A percentile compares a stretch with the other conserved stretches of the same genome.
Conservation (phyloP, 2,888 invertebrate genomes). For the Eilema depressum region DNA sequence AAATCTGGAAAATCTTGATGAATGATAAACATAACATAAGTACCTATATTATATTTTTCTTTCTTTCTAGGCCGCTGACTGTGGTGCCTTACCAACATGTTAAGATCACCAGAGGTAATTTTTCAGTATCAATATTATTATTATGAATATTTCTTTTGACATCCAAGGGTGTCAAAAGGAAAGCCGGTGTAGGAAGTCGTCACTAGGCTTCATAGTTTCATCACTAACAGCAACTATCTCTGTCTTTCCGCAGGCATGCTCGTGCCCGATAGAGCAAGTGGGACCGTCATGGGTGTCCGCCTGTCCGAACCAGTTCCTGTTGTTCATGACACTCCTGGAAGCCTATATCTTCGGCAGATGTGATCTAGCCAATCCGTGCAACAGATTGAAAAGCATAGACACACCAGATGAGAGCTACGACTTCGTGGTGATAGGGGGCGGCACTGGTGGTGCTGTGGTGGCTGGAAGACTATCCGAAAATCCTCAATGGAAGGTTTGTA, state of each 20-base stretch:
- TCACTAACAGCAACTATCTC: background rate
- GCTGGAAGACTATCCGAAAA: conserved; percentile 89
- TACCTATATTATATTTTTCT: background rate
- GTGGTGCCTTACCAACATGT: conserved; percentile 47
- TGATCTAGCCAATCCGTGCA: conserved; percentile 87
- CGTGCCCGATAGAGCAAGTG: conserved; percentile 85
- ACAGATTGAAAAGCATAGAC: conserved; percentile 81
- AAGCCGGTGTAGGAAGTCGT: too few relatives aligned
- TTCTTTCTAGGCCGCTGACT: conserved; percentile 14
- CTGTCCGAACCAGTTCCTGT: conserved; percentile 87
- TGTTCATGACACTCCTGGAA: conserved; percentile 90
- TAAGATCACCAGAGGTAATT: conserved; percentile 62
- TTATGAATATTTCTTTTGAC: too few relatives aligned
- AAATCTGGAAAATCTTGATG: too few relatives aligned
- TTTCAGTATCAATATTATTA: background rate
- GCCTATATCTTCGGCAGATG: conserved; percentile 87
- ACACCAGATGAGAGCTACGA: conserved; percentile 86
- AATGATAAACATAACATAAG: background rate
- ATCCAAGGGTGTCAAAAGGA: too few relatives aligned
- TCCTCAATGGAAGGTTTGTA: conserved; percentile 86
- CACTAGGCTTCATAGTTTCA: background rate
- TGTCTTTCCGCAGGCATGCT: conserved; percentile 74
- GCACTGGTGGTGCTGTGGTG: conserved; percentile 89
- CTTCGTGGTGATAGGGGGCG: conserved; percentile 89
- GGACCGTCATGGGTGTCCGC: conserved; percentile 86